Conservation (phyloP, 2,888 invertebrate species). For the Ferdinandea cuprea region DNA sequence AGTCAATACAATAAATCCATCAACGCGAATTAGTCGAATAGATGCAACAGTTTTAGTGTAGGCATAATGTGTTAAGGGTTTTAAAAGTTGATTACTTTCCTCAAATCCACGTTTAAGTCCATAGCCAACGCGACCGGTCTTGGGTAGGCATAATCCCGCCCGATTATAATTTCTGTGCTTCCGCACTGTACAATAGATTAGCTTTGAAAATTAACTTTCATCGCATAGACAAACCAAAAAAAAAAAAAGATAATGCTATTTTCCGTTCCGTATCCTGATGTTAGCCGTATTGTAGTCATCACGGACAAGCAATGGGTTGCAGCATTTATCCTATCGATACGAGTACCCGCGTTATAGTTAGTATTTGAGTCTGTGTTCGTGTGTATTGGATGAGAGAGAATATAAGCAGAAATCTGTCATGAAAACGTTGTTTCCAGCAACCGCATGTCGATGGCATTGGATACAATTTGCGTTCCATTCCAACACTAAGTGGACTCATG, state of each 20-base stretch:
- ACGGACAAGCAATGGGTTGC: conserved; percentile 25
- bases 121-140: background rate
- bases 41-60: conserved; percentile 57
- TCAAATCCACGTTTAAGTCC: background rate
- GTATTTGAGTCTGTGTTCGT: too few species aligned
- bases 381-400: too few species aligned
- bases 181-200: conserved; percentile 29
- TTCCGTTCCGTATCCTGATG: conserved; percentile 23
- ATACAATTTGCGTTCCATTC: conserved; percentile 33
- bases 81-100: conserved; percentile 46
- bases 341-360: background rate
- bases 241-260: conserved; percentile 13
- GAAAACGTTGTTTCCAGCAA: conserved; percentile 8
- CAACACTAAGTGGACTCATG: conserved; percentile 24
- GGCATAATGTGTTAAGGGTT: conserved; percentile 1
- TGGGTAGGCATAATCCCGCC: background rate
- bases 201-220: conserved; percentile 60
- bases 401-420: background rate
- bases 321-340: conserved; percentile 12
- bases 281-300: conserved; percentile 50
- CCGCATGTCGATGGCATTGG: conserved; percentile 57
- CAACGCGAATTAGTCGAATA: too few species aligned
- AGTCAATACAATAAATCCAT: too few species aligned
- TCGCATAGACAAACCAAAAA: conserved; percentile 29
- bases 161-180: too few species aligned